Evolutionary conservation across 2,113 vertebrate genomes (phyloP), one percentile per base, ranked within the genome.

Genomic region (Platysteira castanea): DNA sequence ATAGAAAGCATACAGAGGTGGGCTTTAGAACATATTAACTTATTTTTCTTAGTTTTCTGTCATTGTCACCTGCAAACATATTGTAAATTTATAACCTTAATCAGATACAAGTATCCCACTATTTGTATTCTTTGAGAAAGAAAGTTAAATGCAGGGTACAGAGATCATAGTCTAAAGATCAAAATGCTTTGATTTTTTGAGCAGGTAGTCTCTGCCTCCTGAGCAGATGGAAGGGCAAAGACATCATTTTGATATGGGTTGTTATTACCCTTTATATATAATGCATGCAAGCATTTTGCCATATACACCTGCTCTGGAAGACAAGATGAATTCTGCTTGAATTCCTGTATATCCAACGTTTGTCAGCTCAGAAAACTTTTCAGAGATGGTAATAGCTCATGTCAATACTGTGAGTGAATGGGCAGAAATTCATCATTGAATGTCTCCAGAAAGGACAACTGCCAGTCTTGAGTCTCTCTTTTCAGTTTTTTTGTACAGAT

Each of bases 381-480:
- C 96, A 96, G 92, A 93, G 96, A 95, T 97, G 97, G 98, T 98
- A 98, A 97, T 98, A 96, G 97, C 90, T 97, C 97, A 41, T 97
- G 97, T 98, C 97, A 98, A 89, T 97, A 97, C 96, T 94, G 53
- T 71, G 95, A 96, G 73, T 97, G 97, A 98, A 97, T 97, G 97
- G 96, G 96, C 96, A 97, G 95, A 98, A 97, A 97, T 96, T 97
- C 96, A 96, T 98, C 97, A 47, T 49, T 97, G 97, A 97, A 97
- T 97, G 95, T 98, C 96, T 97, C 95, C 78, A 91, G 96, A 96
- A 97, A 96, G 97, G 98, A 98, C 98, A 98, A 98, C 98, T 97
- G 97, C 98, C 98, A 93, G 96, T 95, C 97, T 96, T 74, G 37
- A 91, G 85, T 94, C 97, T 97, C 80, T 90, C 93, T 93, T 98